Percentiles rank a stretch among this genome's conserved stretches.
Conservation (phyloP, 2,113 vertebrate genomes). For the Lophotis ruficrista region DNA sequence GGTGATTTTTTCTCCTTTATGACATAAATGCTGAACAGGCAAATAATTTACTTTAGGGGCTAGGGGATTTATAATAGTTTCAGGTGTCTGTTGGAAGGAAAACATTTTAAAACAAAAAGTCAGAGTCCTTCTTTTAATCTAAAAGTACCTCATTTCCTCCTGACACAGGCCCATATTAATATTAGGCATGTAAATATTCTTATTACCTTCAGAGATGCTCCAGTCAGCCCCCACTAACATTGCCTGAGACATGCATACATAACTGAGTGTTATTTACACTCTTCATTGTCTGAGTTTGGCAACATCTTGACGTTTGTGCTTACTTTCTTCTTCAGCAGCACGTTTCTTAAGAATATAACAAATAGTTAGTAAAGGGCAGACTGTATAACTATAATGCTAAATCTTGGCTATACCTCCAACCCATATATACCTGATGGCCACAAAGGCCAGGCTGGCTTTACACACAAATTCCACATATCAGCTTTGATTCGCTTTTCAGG, state of each 20-base stretch:
- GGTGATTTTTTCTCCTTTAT: neutral
- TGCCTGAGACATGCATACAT: neutral
- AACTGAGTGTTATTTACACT: neutral
- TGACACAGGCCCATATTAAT: neutral
- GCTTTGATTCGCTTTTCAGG: neutral
- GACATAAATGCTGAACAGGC: neutral
- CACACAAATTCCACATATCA: neutral
- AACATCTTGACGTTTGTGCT: neutral
- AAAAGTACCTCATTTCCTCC: neutral
- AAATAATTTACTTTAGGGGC: neutral
- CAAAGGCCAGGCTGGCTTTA: neutral
- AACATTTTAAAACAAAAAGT: neutral
- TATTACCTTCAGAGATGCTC: neutral
- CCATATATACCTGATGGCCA: neutral
- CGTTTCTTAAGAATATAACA: neutral
- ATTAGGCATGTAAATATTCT: neutral
- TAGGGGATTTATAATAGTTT: neutral
- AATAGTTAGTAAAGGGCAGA: neutral
- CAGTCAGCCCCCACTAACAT: fast-evolving
- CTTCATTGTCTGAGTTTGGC: neutral
- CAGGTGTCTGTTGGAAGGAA: neutral
- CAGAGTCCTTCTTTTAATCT: neutral
- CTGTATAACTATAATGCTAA: neutral
- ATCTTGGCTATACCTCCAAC: neutral
- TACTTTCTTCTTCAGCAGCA: neutral